Conservation (phyloP, 2,113 vertebrate genomes). For the Lophotis ruficrista region DNA sequence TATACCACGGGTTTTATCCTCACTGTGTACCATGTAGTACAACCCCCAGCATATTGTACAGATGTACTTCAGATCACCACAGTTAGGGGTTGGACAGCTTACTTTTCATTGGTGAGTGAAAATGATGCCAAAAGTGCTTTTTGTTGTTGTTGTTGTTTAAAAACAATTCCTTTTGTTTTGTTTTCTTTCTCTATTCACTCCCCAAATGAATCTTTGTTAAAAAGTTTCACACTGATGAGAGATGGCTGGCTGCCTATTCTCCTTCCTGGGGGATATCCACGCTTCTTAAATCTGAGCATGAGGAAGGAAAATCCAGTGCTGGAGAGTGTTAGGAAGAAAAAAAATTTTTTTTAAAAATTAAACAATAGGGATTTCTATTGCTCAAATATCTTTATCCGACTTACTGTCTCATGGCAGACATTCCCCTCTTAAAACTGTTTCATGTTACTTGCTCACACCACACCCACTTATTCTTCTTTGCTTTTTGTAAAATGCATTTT, state of each 20-base stretch:
- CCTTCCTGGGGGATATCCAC: neutral
- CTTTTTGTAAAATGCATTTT: neutral
- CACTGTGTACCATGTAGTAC: neutral
- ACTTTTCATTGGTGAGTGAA: neutral
- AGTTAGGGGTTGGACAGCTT: neutral
- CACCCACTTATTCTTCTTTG: neutral
- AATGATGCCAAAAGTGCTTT: neutral
- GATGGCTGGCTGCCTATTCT: neutral
- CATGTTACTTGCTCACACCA: neutral
- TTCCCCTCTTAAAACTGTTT: neutral
- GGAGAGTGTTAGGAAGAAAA: neutral
- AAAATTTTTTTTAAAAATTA: neutral
- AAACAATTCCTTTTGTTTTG: neutral
- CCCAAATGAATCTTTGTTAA: neutral
- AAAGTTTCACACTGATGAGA: neutral
- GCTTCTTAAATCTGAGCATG: rapidly evolving
- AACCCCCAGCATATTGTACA: neutral
- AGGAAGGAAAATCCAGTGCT: neutral
- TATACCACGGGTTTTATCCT: neutral
- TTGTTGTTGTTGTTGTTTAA: neutral
- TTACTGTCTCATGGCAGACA: neutral
- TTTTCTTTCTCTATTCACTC: neutral
- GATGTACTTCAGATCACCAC: rapidly evolving
- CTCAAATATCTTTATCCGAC: neutral
- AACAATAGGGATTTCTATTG: neutral